A percentile compares a stretch with the other conserved stretches of the same genome.
Evolutionary conservation across 1,140 invertebrate species (phyloP).

Genomic region (Anastatus disparis): DNA sequence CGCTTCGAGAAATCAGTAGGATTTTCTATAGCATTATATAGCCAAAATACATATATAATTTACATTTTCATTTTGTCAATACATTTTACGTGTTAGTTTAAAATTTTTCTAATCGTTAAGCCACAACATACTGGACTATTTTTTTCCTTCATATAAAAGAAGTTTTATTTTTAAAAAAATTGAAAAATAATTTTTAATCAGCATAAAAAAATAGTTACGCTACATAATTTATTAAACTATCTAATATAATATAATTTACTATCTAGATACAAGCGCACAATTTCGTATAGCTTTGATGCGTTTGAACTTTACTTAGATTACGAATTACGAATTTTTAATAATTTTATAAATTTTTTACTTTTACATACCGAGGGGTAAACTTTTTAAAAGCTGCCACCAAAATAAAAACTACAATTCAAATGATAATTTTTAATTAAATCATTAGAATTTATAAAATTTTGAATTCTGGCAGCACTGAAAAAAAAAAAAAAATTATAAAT

Average conservation of each 20-base stretch:
- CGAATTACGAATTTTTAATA: too few relatives aligned
- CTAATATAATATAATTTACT: conserved; percentile 5
- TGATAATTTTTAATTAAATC: too few relatives aligned
- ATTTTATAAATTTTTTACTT: too few relatives aligned
- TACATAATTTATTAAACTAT: conserved; percentile 9
- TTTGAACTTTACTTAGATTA: too few relatives aligned
- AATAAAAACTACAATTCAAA: not conserved
- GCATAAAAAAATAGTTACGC: conserved; percentile 20
- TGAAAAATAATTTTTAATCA: conserved; percentile 23
- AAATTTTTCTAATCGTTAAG: not conserved
- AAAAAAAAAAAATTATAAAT: too few relatives aligned
- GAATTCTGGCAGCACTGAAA: not conserved
- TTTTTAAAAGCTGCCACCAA: not conserved
- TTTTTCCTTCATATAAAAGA: conserved; percentile 11
- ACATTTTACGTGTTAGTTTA: not conserved
- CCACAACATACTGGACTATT: not conserved
- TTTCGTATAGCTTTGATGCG: too few relatives aligned
- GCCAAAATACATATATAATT: too few relatives aligned
- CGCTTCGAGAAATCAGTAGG: conserved; percentile 34
- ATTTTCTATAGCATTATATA: too few relatives aligned
- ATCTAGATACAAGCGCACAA: not conserved
- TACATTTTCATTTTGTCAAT: not conserved
- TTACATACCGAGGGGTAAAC: too few relatives aligned
- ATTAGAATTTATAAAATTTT: conserved; percentile 9
- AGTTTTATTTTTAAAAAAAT: conserved; percentile 4